Evolutionary conservation across 2,113 vertebrate genomes (phyloP), one percentile per base, ranked within the genome.

Genomic region (Elanoides forficatus): DNA sequence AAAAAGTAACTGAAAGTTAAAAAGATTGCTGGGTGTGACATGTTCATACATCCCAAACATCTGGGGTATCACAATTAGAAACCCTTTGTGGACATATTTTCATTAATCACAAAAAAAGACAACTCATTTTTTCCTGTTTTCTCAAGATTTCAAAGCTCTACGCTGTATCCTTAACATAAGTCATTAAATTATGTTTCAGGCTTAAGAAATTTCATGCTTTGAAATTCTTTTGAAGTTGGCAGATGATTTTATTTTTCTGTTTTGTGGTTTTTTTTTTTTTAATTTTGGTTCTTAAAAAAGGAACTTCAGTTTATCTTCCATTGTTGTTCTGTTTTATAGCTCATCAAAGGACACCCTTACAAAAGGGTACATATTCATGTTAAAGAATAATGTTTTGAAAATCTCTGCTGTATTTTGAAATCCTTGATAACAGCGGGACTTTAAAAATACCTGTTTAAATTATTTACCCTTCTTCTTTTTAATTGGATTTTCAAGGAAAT

Each of bases 101-200:
- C 34, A 87, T 96, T 87, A 96, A 52, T 96, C 89, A 95, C 16
- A 86, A 71, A 90, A 85, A 92, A 70, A 66, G n/a, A 66, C 59
- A 81, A 62, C 18, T 92, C 4, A 25, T 81, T 90, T 95, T 94
- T 97, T 86, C 75, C 63, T 34, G n/a, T 92, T 90, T 89, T 92
- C 79, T 94, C 79, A 81, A 81, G 50, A 73, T 97, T 97, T 97
- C 80, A 86, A 94, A 90, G 80, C 42, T 66, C 23, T 71, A 42
- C 38, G 8, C 32, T 58, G 13, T 76, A 90, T 56, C 48, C 22
- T 90, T 92, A 92, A 82, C 50, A 70, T 83, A 92, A 96, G 43
- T 73, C 58, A 95, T 81, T 92, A 65, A 66, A 95, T 81, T 67
- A 81, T 63, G 20, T 74, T 91, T 96, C 85, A 94, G 55, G 38